Conservation (phyloP, 2,113 vertebrate species). For the Mionectes macconnelli region DNA sequence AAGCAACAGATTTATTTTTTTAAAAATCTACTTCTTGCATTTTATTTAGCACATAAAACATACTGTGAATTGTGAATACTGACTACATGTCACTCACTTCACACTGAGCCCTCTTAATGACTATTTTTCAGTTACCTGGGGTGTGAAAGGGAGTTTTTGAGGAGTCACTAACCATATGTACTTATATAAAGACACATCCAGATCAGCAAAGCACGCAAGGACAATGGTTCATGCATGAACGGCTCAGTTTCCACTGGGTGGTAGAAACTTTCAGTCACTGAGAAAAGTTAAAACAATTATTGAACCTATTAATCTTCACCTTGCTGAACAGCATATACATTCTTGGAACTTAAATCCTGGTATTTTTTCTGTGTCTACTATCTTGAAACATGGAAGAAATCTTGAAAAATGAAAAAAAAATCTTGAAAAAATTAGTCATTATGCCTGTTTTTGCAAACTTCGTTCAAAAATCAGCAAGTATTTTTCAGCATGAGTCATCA, state of each 20-base stretch:
- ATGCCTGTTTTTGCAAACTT: background rate
- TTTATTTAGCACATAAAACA: background rate
- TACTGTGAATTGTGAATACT: background rate
- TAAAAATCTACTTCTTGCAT: background rate
- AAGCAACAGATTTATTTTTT: background rate
- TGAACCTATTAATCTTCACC: background rate
- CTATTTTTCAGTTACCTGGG: background rate
- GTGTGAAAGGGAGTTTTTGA: background rate
- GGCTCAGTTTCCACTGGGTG: background rate
- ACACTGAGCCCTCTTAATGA: background rate
- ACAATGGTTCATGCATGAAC: background rate
- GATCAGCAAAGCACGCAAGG: background rate
- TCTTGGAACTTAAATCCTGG: background rate
- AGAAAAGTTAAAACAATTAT: background rate
- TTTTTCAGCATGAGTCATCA: constrained; percentile 20
- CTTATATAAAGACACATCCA: background rate
- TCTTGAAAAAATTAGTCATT: background rate
- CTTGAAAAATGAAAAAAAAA: background rate
- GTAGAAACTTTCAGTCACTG: background rate
- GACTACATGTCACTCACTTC: background rate
- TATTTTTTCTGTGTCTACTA: background rate
- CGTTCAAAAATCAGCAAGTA: background rate
- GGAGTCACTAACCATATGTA: background rate
- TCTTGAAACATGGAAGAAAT: background rate
- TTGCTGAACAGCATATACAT: background rate